phyloP scores from a whole-genome alignment of 2,888 invertebrate species.

The Chrysolina americana region DNA sequence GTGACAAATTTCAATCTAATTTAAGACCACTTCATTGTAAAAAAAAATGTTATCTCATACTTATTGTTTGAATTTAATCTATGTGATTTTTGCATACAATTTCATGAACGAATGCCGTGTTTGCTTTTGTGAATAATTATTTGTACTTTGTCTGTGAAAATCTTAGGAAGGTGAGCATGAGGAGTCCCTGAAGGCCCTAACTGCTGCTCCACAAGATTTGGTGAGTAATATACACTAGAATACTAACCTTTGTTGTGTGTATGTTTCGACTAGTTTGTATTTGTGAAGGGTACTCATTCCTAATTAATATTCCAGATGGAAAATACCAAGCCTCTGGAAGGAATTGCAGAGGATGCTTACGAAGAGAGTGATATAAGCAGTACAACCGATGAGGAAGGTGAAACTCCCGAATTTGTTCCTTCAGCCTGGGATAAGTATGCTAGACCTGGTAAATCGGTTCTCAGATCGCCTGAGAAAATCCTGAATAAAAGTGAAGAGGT shows the following conservation, averaged over 20 bases:
- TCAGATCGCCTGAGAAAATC: conserved; percentile 76
- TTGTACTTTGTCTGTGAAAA: conserved; percentile 53
- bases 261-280: background rate
- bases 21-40: background rate
- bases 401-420: conserved; percentile 80
- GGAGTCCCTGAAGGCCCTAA: conserved; percentile 68
- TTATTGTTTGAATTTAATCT: background rate
- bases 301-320: conserved; percentile 49
- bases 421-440: conserved; percentile 87
- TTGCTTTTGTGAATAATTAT: conserved; percentile 40
- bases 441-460: conserved; percentile 82
- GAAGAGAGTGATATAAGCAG: conserved; percentile 65
- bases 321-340: conserved; percentile 61
- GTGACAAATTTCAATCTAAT: background rate
- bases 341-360: conserved; percentile 61
- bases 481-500: conserved; percentile 60
- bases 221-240: conserved; percentile 58
- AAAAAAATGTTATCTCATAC: conserved; percentile 5
- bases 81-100: conserved; percentile 4
- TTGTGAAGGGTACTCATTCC: background rate
- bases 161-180: conserved; percentile 69
- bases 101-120: conserved; percentile 3
- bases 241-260: conserved; percentile 5
- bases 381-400: conserved; percentile 75
- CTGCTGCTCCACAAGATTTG: conserved; percentile 67